phyloP scores from a whole-genome alignment of 2,113 vertebrate species.

The Sinocyclocheilus rhinocerous region DNA sequence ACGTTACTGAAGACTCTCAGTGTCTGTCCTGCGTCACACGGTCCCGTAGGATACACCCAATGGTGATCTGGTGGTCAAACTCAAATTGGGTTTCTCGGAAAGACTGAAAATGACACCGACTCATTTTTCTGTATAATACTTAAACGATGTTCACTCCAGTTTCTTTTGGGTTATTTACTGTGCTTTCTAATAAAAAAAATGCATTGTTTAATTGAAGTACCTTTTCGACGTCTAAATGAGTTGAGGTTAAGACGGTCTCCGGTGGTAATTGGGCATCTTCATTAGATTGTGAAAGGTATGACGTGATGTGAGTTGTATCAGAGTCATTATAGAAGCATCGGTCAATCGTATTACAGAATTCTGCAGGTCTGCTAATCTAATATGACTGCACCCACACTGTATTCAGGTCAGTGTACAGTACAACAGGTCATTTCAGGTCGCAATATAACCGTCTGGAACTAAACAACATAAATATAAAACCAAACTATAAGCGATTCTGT shows the following conservation, averaged over 20 bases:
- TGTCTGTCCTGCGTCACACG: constrained; percentile 78
- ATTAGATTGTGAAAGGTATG: constrained; percentile 54
- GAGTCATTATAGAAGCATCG: constrained; percentile 51
- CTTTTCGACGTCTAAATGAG: neutral
- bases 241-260: neutral
- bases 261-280: constrained; percentile 37
- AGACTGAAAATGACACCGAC: constrained; percentile 32
- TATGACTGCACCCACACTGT: constrained; percentile 37
- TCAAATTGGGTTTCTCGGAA: constrained; percentile 44
- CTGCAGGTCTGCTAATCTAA: constrained; percentile 55
- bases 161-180: neutral
- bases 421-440: neutral
- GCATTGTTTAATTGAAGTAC: neutral
- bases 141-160: neutral
- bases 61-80: constrained; percentile 54
- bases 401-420: constrained; percentile 27
- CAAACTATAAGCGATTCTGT: neutral
- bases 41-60: constrained; percentile 71
- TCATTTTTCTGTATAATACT: constrained; percentile 29
- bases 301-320: constrained; percentile 42
- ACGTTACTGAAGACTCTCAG: constrained; percentile 67
- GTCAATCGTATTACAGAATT: constrained; percentile 57
- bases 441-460: neutral
- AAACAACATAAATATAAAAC: neutral
- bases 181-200: neutral